These are phyloP conservation scores for Perdita meconis DNA, from an alignment of 2,888 invertebrate species.

Conservation along the genomic window DNA sequence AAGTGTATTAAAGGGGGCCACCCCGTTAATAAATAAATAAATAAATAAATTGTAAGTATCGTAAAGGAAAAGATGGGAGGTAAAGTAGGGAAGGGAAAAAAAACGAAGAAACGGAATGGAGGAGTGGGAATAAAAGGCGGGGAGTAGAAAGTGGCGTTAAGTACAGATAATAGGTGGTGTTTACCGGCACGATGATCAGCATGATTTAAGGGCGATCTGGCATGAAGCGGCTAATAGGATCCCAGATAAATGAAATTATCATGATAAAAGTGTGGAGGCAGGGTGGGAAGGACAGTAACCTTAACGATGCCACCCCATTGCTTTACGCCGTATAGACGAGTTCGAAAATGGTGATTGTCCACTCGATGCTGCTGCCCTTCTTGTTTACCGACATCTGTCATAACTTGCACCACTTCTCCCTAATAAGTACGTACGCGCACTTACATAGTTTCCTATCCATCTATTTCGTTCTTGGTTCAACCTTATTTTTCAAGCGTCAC, in stretches of 20 bases:
- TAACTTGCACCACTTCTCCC: conserved; percentile 73
- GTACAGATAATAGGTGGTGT: conserved; percentile 80
- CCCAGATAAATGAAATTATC: conserved; percentile 83
- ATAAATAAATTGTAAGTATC: no score
- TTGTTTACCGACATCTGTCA: conserved; percentile 84
- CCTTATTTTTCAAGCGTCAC: no score
- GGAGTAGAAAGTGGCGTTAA: conserved; percentile 68
- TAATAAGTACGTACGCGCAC: conserved; percentile 11
- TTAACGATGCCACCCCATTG: conserved; percentile 56
- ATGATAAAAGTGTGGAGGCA: conserved; percentile 77
- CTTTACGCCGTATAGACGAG: conserved; percentile 65
- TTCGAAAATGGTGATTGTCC: conserved; percentile 80
- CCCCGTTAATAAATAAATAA: no score
- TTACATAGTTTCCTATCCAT: neutral
- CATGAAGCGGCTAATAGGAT: conserved; percentile 80
- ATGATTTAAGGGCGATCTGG: conserved; percentile 78
- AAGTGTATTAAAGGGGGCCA: no score
- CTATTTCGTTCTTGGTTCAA: no score
- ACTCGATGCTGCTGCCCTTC: conserved; percentile 82
- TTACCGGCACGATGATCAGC: conserved; percentile 80
- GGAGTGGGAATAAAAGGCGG: conserved; percentile 19
- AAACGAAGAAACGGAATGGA: neutral
- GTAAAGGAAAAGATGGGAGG: neutral
- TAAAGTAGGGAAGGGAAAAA: neutral
- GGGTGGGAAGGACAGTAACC: conserved; percentile 60